Evolutionary conservation across 2,797 vertebrate species (phyloP).

Genomic region (Hylomyscus alleni): DNA sequence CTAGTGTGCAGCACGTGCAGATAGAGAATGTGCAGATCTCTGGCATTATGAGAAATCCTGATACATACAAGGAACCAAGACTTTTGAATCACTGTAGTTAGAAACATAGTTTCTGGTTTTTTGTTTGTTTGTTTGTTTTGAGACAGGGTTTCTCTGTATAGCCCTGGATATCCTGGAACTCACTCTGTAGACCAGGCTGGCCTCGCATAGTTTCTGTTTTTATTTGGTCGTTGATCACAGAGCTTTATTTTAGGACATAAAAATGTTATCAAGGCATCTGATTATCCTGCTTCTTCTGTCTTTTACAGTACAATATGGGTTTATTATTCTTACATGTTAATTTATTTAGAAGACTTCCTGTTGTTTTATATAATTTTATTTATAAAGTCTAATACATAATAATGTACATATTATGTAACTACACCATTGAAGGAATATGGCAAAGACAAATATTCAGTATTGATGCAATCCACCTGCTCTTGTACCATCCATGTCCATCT

Average conservation of each 20-base stretch:
- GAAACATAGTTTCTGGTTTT: not conserved
- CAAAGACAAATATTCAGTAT: not conserved
- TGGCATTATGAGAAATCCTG: not conserved
- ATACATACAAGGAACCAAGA: not conserved
- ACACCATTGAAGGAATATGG: not conserved
- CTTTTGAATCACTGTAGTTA: not conserved
- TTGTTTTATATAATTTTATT: not conserved
- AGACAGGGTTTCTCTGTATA: too few relatives aligned
- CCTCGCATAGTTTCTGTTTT: not conserved
- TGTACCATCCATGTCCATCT: not conserved
- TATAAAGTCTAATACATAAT: not conserved
- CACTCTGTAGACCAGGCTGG: too few relatives aligned
- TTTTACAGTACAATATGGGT: not conserved
- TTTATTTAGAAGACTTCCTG: not conserved
- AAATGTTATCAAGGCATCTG: not conserved
- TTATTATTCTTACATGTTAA: not conserved
- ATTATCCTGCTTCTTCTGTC: not conserved
- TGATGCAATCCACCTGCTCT: not conserved
- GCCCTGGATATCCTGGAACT: too few relatives aligned
- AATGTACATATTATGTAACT: not conserved
- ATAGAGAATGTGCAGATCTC: not conserved
- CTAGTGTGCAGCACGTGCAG: too few relatives aligned
- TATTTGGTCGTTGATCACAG: not conserved
- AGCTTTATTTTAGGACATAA: not conserved
- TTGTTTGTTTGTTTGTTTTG: too few relatives aligned